Percentiles rank a stretch among this genome's conserved stretches.
phyloP scores from a whole-genome alignment of 1,140 invertebrate genomes.

The Trinorchestia longiramus region DNA sequence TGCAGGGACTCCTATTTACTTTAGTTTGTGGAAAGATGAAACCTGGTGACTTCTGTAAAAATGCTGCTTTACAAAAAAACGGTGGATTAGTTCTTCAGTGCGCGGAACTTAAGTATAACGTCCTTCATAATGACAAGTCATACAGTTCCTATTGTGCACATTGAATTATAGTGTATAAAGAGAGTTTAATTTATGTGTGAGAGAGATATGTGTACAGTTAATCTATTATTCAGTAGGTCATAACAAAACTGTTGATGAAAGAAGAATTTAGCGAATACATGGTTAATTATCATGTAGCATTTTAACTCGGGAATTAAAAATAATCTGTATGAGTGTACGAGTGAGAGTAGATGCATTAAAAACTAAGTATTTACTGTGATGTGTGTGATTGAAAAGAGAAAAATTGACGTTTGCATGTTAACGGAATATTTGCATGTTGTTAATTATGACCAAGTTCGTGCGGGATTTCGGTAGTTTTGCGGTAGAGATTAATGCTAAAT shows the following conservation, averaged over 20 bases:
- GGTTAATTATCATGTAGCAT: background rate
- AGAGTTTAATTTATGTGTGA: background rate
- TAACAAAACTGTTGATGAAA: background rate
- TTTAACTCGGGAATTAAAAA: background rate
- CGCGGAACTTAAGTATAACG: too few species aligned
- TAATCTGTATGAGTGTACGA: background rate
- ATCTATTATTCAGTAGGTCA: background rate
- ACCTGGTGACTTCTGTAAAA: too few species aligned
- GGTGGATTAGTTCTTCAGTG: too few species aligned
- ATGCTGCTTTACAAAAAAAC: too few species aligned
- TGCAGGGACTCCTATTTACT: too few species aligned
- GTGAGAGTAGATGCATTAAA: background rate
- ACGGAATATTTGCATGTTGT: background rate
- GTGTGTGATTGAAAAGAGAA: background rate
- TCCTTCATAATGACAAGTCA: too few species aligned
- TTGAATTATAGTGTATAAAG: background rate
- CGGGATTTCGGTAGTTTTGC: background rate
- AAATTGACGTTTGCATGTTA: background rate
- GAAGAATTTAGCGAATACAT: background rate
- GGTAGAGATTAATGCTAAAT: background rate
- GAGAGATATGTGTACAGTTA: background rate
- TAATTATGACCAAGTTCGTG: background rate
- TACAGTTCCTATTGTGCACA: background rate
- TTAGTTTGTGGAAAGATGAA: too few species aligned
- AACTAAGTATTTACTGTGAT: background rate